Conservation (phyloP, 1,140 invertebrate genomes). For the Drosophila nasuta region DNA sequence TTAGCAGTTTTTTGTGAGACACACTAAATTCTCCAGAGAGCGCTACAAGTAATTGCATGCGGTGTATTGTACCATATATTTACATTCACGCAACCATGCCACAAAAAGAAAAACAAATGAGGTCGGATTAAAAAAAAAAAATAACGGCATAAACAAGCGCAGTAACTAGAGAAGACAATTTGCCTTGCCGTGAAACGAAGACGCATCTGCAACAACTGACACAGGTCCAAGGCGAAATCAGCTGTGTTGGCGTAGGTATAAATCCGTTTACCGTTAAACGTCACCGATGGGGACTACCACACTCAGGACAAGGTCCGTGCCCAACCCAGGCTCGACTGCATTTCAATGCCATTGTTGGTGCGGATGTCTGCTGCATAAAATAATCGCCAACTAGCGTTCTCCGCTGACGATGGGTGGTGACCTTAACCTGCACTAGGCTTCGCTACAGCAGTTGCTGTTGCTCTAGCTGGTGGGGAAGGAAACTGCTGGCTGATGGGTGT, state of each 20-base stretch:
- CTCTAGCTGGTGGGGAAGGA: neutral
- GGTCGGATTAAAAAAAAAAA: conserved; percentile 70
- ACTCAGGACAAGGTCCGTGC: conserved; percentile 15
- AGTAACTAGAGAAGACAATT: conserved; percentile 46
- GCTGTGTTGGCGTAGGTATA: conserved; percentile 51
- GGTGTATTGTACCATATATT: neutral
- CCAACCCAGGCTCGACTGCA: conserved; percentile 24
- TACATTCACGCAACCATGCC: neutral
- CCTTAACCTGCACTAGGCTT: conserved; percentile 65
- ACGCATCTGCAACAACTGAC: conserved; percentile 14
- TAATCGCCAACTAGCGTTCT: conserved; percentile 52
- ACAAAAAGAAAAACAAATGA: conserved; percentile 32
- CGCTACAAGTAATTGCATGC: neutral
- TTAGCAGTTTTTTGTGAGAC: conserved; percentile 27
- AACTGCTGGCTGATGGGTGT: conserved; percentile 47
- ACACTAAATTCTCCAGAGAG: neutral
- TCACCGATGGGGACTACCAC: conserved; percentile 40
- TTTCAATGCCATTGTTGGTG: conserved; percentile 77
- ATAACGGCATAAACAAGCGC: conserved; percentile 72
- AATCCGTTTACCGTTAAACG: conserved; percentile 77
- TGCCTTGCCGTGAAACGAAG: conserved; percentile 49
- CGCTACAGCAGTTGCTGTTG: conserved; percentile 23
- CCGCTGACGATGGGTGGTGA: conserved; percentile 47
- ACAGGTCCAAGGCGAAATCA: conserved; percentile 54
- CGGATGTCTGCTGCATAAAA: conserved; percentile 69